Conservation (phyloP, 2,797 vertebrate species). For the Geotria australis region DNA sequence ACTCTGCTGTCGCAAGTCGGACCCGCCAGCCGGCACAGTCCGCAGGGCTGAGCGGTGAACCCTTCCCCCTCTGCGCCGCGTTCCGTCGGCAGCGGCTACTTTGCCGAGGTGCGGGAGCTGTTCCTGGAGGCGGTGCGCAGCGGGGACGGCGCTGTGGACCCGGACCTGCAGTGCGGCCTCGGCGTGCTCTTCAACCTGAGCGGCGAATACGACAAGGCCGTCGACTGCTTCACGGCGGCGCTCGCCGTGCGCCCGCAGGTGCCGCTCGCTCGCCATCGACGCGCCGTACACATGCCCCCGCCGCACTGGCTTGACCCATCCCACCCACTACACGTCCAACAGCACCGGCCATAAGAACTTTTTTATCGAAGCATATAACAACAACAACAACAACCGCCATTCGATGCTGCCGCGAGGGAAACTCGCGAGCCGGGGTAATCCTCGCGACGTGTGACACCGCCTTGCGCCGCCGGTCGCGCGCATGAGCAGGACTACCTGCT, state of each 20-base stretch:
- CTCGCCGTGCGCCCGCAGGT: conserved; percentile 22
- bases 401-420: no score
- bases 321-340: no score
- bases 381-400: no score
- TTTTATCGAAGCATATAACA: no score
- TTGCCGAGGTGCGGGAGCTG: conserved; percentile 56
- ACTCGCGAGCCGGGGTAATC: no score
- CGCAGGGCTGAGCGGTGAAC: neutral
- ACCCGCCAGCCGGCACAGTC: neutral
- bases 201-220: conserved; percentile 79
- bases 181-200: conserved; percentile 95
- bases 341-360: no score
- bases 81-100: no score
- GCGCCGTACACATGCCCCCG: conserved; percentile 7
- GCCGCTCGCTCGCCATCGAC: conserved; percentile 6
- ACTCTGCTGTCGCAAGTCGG: no score
- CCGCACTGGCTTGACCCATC: no score
- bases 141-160: conserved; percentile 46
- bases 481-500: conserved; percentile 50
- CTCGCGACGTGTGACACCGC: no score
- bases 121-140: conserved; percentile 51
- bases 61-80: neutral
- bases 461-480: neutral
- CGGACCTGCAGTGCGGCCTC: conserved; percentile 78
- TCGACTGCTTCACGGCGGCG: conserved; percentile 80